phyloP scores from a whole-genome alignment of 2,797 vertebrate genomes.

The Gallirallus australis region DNA sequence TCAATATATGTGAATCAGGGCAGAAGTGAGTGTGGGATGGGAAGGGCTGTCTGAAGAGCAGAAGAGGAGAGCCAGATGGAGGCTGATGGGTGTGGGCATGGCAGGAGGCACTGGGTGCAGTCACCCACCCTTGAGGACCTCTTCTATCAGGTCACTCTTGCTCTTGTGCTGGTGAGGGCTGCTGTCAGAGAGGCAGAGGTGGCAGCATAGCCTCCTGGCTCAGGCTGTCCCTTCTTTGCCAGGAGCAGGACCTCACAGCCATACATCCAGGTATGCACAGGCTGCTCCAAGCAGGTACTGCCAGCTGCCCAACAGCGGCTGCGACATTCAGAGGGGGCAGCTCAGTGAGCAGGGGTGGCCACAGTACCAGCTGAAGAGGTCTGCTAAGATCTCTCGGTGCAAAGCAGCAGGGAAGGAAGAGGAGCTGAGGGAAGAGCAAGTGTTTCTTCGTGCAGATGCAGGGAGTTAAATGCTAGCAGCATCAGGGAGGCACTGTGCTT shows the following conservation, averaged over 20 bases:
- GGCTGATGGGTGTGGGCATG: not conserved
- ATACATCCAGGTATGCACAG: rapidly evolving
- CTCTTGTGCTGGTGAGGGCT: not conserved
- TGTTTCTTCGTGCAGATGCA: not conserved
- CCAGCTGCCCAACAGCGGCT: rapidly evolving
- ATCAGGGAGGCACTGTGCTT: not conserved
- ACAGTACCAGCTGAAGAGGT: rapidly evolving
- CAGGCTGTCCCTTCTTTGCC: not conserved
- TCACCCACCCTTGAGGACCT: rapidly evolving
- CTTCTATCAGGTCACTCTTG: rapidly evolving
- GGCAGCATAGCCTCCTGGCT: not conserved
- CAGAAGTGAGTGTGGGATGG: not conserved
- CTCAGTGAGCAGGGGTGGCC: not conserved
- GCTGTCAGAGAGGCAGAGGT: rapidly evolving
- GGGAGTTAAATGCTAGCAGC: rapidly evolving
- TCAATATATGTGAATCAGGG: not conserved
- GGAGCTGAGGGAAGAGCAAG: not conserved
- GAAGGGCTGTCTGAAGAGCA: not conserved
- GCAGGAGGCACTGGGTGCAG: rapidly evolving
- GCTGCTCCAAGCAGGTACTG: not conserved
- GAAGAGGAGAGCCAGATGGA: not conserved
- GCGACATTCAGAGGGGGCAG: rapidly evolving
- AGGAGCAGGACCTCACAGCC: not conserved
- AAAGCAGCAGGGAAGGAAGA: not conserved
- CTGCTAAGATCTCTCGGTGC: not conserved